These are phyloP conservation scores for Echinops telfairi DNA, from an alignment of 2,113 vertebrate species.

Conservation along the genomic window DNA sequence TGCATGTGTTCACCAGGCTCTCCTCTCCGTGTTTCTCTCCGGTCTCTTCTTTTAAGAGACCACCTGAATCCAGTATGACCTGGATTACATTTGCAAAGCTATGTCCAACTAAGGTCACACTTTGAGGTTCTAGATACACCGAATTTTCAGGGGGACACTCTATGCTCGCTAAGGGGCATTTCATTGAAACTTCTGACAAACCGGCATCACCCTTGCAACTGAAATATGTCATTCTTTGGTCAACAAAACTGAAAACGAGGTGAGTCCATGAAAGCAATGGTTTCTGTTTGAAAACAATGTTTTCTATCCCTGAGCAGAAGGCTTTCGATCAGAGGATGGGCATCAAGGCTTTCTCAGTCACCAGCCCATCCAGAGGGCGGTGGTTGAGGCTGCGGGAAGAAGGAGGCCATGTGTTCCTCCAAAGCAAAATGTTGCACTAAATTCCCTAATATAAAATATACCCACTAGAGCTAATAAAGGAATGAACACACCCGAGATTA, in stretches of 20 bases:
- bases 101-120: not conserved
- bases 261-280: not conserved
- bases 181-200: not conserved
- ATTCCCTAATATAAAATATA: constrained; percentile 17
- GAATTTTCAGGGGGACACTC: not conserved
- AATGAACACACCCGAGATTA: constrained; percentile 64
- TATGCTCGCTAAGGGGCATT: not conserved
- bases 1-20: not conserved
- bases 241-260: not conserved
- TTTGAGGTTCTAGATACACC: not conserved
- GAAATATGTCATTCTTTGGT: not conserved
- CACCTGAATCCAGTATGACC: not conserved
- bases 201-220: not conserved
- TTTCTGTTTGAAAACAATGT: too few relatives aligned
- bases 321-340: not conserved
- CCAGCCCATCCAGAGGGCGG: not conserved
- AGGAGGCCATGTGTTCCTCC: constrained; percentile 39
- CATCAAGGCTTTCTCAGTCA: not conserved
- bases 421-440: constrained; percentile 9
- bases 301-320: not conserved
- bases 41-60: not conserved
- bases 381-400: not conserved
- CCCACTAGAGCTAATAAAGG: constrained; percentile 60
- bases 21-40: not conserved
- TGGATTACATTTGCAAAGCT: not conserved